Evolutionary conservation across 2,888 invertebrate species (phyloP).

Genomic region (Acronicta aceris): DNA sequence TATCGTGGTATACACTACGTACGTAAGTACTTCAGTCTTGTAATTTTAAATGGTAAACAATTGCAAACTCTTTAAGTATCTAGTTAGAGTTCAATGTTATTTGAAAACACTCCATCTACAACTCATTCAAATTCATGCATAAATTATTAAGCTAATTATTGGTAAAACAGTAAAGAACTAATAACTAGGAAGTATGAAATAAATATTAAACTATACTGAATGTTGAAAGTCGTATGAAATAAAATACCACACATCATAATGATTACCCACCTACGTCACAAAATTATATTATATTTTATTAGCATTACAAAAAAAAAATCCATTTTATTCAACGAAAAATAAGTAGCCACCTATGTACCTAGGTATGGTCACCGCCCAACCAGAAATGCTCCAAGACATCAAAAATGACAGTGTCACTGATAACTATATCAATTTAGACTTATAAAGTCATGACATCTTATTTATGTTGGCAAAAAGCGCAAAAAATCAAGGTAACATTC

Average conservation of each 20-base stretch:
- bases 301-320: conserved; percentile 23
- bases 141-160: too few relatives aligned
- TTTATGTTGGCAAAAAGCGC: conserved; percentile 41
- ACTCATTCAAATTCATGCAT: too few relatives aligned
- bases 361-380: conserved; percentile 42
- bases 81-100: neutral
- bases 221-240: conserved; percentile 33
- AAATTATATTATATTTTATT: conserved; percentile 32
- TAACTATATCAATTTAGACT: conserved; percentile 58
- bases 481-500: conserved; percentile 48
- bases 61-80: neutral
- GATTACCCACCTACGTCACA: conserved; percentile 33
- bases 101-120: neutral
- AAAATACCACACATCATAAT: conserved; percentile 25
- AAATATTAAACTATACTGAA: neutral
- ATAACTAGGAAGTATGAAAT: too few relatives aligned
- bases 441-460: conserved; percentile 58
- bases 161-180: too few relatives aligned
- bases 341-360: too few relatives aligned
- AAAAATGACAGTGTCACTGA: conserved; percentile 59
- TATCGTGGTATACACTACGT: neutral
- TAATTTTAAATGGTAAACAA: neutral
- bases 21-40: conserved; percentile 1
- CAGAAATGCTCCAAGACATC: conserved; percentile 48
- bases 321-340: conserved; percentile 24